These are phyloP conservation scores for Drosophila asahinai DNA, from an alignment of 1,140 invertebrate genomes.

Conservation along the genomic window DNA sequence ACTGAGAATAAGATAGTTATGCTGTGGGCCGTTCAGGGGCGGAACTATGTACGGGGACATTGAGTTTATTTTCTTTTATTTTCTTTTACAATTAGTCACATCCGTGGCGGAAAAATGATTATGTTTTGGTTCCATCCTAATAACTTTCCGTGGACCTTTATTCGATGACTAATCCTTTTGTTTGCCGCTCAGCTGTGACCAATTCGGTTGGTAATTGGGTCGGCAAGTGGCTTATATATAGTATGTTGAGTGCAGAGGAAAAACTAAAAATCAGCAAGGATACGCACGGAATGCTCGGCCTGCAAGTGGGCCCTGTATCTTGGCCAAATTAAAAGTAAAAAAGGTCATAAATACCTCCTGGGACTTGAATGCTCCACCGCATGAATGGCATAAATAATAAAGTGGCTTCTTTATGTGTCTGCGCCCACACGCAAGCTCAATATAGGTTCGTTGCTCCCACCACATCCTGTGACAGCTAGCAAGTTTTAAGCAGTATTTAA, in stretches of 20 bases:
- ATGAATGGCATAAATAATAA: conserved; percentile 75
- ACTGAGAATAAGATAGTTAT: not conserved
- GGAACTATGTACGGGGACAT: not conserved
- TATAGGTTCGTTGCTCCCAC: conserved; percentile 48
- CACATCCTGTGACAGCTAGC: not conserved
- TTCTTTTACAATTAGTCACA: not conserved
- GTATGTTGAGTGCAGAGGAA: not conserved
- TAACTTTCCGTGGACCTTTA: no score
- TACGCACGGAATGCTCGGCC: conserved; percentile 21
- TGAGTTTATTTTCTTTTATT: not conserved
- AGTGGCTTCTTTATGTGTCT: conserved; percentile 28
- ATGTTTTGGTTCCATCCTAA: no score
- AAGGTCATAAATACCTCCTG: conserved; percentile 61
- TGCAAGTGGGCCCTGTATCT: conserved; percentile 6
- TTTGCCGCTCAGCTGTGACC: no score
- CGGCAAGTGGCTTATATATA: no score
- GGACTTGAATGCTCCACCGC: conserved; percentile 53
- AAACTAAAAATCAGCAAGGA: conserved; percentile 50
- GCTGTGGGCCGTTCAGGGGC: not conserved
- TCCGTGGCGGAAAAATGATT: no score
- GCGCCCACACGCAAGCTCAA: conserved; percentile 34
- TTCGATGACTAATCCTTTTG: no score
- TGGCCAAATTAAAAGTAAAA: conserved; percentile 65
- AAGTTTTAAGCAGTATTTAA: no score
- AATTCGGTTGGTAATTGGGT: not conserved